These are phyloP conservation scores for Bombus haemorrhoidalis DNA, from an alignment of 1,140 invertebrate species.

Conservation along the genomic window DNA sequence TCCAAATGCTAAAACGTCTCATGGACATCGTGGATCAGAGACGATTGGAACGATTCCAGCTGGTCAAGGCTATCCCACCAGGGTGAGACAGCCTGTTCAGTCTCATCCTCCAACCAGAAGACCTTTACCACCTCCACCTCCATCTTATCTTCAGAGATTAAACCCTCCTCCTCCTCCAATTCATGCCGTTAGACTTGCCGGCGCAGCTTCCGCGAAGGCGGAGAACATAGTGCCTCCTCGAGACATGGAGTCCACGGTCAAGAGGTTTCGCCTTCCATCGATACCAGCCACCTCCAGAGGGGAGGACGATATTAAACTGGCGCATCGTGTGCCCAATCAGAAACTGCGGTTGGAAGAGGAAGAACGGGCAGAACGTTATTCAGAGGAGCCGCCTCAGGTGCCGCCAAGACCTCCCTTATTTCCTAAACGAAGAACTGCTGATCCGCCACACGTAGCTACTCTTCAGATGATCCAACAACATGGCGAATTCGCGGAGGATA, in stretches of 20 bases:
- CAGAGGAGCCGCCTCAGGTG: slow-evolving; percentile 79
- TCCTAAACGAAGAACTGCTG: slow-evolving; percentile 73
- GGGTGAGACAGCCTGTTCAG: slow-evolving; percentile 53
- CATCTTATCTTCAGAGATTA: slow-evolving; percentile 77
- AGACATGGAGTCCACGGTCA: slow-evolving; percentile 44
- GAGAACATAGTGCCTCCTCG: slow-evolving; percentile 34
- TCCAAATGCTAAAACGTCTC: slow-evolving; percentile 86
- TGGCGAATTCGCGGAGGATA: slow-evolving; percentile 66
- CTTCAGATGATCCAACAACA: slow-evolving; percentile 86
- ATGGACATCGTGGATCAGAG: slow-evolving; percentile 80
- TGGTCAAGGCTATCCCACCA: slow-evolving; percentile 56
- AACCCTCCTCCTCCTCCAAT: slow-evolving; percentile 82
- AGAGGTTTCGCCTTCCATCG: slow-evolving; percentile 51
- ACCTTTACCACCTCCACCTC: slow-evolving; percentile 58
- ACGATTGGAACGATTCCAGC: slow-evolving; percentile 78
- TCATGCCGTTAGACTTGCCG: slow-evolving; percentile 52
- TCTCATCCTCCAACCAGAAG: slow-evolving; percentile 62
- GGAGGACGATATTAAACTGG: slow-evolving; percentile 14
- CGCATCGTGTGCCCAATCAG: slow-evolving; percentile 51
- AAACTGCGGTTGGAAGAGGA: slow-evolving; percentile 73
- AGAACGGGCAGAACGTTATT: slow-evolving; percentile 72
- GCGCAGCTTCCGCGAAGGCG: slow-evolving; percentile 33
- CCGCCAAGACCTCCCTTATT: slow-evolving; percentile 79
- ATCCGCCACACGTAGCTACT: slow-evolving; percentile 79
- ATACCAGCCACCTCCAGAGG: slow-evolving; percentile 21